Base-by-base conservation (phyloP, 1,140 invertebrate species). In the Drosophila fuyamai region DNA sequence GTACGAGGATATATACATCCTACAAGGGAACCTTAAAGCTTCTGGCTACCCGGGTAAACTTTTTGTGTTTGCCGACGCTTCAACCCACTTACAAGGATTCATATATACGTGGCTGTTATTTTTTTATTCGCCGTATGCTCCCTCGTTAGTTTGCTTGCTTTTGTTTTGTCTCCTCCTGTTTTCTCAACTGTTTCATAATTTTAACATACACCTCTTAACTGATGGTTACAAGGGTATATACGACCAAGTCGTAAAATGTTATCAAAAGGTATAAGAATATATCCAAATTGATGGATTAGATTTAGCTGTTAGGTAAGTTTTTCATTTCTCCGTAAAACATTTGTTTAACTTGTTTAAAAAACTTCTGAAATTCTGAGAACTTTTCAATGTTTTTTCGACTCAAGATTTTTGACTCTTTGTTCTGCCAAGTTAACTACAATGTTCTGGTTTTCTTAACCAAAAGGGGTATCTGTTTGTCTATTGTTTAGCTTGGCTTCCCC, bases 141-240 rank as follows among this genome's bases (percentile, higher is more conserved):
- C 16, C 43, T 70, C 40, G 62, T 59, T 83, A 79, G 80, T 79
- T 83, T 79, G 61, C 32, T 14, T 51, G 46, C 60, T 55, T 78
- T 66, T 71, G 60, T 81, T 62, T 60, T 76, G 32, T 53, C 35
- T 40, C 27, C 38, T 43, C 59, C 38, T 46, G 47, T 44, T 58
- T 44, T 50, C 51, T 23, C 27, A 18, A 43, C 53, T 44, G 60
- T 40, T 35, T 56, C 23, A 40, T 36, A 55, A 35, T 36, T 40
- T 59, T n/a, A 35, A 18, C 5, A 10, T 6, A 13, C 16, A 41
- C 18, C 14, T 13, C 8, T 18, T 46, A 16, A 27, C 10, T 1
- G 50, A 5, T n/a, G 36, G n/a, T 14, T 14, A 12, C 8, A 9
- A 0, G 10, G 7, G 16, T 23, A 50, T 51, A 51, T 36, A 1